A percentile compares a stretch with the other conserved stretches of the same genome.
Evolutionary conservation across 2,888 invertebrate genomes (phyloP).

Genomic region (Hofmannophila pseudospretella): DNA sequence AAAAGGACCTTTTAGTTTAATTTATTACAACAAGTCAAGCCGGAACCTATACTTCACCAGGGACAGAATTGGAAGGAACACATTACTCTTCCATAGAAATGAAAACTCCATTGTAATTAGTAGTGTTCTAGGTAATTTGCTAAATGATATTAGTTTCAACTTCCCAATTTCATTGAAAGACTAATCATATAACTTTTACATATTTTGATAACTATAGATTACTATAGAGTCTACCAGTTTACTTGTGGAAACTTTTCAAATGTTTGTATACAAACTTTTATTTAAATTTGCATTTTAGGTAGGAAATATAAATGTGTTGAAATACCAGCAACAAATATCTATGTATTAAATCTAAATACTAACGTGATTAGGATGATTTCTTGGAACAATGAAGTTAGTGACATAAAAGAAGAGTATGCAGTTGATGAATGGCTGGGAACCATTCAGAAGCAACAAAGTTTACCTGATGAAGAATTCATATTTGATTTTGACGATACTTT

Average conservation of each 20-base stretch:
- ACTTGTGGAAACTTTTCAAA: no score
- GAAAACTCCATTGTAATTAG: constrained; percentile 58
- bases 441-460: constrained; percentile 43
- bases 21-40: constrained; percentile 81
- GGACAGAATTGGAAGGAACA: constrained; percentile 91
- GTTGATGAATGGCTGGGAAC: constrained; percentile 42
- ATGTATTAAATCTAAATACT: constrained; percentile 61
- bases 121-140: constrained; percentile 76
- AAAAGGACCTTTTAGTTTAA: constrained; percentile 90
- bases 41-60: constrained; percentile 87
- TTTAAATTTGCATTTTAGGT: constrained; percentile 31
- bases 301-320: constrained; percentile 73
- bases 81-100: constrained; percentile 81
- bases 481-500: constrained; percentile 26
- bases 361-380: constrained; percentile 37
- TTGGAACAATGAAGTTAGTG: constrained; percentile 36
- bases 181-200: no score
- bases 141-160: no score
- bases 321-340: constrained; percentile 81
- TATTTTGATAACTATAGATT: no score
- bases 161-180: no score
- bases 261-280: constrained; percentile 9
- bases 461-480: constrained; percentile 51
- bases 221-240: no score
- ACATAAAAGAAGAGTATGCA: constrained; percentile 32